Base-by-base conservation (phyloP, 1,140 invertebrate genomes). In the Heterodera schachtii region DNA sequence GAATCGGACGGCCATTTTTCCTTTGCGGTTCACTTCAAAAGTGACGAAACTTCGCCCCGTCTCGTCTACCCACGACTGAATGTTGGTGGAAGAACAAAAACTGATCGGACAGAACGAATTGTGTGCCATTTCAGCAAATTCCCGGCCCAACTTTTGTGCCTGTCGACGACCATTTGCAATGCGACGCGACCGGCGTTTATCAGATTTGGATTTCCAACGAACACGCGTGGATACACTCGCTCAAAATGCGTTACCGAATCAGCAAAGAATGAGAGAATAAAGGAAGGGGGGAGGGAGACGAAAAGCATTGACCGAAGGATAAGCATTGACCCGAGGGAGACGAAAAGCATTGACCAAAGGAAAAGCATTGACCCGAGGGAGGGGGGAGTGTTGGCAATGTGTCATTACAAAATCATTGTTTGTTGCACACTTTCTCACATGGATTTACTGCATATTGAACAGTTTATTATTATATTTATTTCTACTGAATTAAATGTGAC, bases 211-310 rank as follows among this genome's bases (percentile, higher is more conserved):
- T 90, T 75, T 84, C 83, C 70, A 89, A 89, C 82, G 83, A 90
- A 81, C 88, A 89, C 79, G 89, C 88, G 31, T 89, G 89, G 89
- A 80, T 90, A 57, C 88, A 89, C 80, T 85, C 85, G 19, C 82
- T 89, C 60, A 89, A 84, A 75, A 80, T 89, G 78, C 82, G 75
- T 0, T 41, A 84, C 78, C 57, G 71, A 49, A 81, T 84, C 43
- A 9, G 46, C 41, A 64, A 66, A 60, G 41, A 67, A 21, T 79
- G 52, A 79, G 16, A 19, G 57, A 52, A 11, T 16, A 52, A 52
- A 52, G 3, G 31, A 31, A 31, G 31, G 31, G 31, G 31, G 31
- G 31, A 31, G 31, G 31, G 31, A 31, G 31, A 31, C 31, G 31
- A 31, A 31, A 31, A 31, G 31, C 31, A 31, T 31, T 31, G 31